Conservation (phyloP, 2,113 vertebrate species). For the Actinemys pallida region DNA sequence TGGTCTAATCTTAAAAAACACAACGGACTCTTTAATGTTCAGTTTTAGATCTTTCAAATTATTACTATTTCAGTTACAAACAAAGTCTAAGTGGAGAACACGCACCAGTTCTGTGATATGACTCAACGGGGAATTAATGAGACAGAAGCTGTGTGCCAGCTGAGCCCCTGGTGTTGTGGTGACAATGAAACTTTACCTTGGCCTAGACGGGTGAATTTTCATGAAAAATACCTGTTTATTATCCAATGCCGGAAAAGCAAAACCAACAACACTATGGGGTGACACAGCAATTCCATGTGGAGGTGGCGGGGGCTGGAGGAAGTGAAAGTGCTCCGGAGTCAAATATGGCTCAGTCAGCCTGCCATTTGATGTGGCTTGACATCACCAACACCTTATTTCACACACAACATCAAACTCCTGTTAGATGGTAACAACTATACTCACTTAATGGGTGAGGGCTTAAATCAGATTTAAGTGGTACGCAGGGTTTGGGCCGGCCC, state of each 20-base stretch:
- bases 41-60: neutral
- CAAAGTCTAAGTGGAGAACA: neutral
- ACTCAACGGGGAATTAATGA: neutral
- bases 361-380: neutral
- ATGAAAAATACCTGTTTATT: neutral
- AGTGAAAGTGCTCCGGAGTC: neutral
- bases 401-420: neutral
- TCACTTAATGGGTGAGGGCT: neutral
- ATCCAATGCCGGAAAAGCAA: neutral
- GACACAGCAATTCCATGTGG: neutral
- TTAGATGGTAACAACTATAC: neutral
- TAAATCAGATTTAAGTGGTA: neutral
- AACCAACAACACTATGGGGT: neutral
- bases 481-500: neutral
- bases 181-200: neutral
- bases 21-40: neutral
- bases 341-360: neutral
- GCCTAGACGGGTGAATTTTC: rapidly evolving
- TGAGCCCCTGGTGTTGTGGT: rapidly evolving
- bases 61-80: neutral
- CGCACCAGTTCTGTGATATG: neutral
- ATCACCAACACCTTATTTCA: neutral
- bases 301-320: neutral
- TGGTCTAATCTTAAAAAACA: neutral
- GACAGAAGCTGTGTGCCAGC: rapidly evolving